Evolutionary conservation across 2,797 vertebrate species (phyloP), one percentile per base, ranked within the genome.

Genomic region (Myioborus miniatus): DNA sequence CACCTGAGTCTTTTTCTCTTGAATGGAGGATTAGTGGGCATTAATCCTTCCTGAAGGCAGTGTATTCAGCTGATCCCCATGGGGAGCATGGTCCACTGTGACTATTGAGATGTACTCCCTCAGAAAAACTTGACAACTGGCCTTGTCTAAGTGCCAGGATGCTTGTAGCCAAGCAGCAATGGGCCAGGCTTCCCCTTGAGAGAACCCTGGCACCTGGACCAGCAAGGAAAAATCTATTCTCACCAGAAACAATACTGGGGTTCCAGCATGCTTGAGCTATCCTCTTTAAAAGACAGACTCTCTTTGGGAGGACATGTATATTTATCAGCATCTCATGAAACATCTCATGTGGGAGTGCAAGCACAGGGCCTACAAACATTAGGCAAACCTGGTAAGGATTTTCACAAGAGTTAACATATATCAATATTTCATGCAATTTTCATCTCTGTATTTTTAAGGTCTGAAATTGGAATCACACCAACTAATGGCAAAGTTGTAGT

Each of bases 41-140:
- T 58, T 94, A 94, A 91, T 95, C 72, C 82, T 58, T 81, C 46
- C 89, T 78, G 58, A 88, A 90, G 65, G 68, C 58, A 83, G n/a
- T 12, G 30, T 49, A 83, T 77, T 68, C 56, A 78, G 62, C 41
- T 49, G 72, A 80, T 65, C 67, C 72, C 49, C 43, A 29, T 9
- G 30, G 53, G 52, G n/a, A 85, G 11, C 0, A 0, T 24, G 58
- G 58, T 80, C 84, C 27, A 12, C 39, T 47, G 58, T 64, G 49
- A 75, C 24, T 70, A 71, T 12, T 79, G 55, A 94, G 89, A 79
- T 44, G 78, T 89, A 87, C 83, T 79, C 50, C 70, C 62, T 94
- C 63, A 82, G 55, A 34, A 82, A 76, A 52, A 16, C 26, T 22
- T 52, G 43, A 87, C 77, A 86, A 9, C 59, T 23, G 27, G 2